These are phyloP conservation scores for Stichopus horrens DNA, from an alignment of 53 echinoderm and acorn worm genomes.

Conservation along the genomic window DNA sequence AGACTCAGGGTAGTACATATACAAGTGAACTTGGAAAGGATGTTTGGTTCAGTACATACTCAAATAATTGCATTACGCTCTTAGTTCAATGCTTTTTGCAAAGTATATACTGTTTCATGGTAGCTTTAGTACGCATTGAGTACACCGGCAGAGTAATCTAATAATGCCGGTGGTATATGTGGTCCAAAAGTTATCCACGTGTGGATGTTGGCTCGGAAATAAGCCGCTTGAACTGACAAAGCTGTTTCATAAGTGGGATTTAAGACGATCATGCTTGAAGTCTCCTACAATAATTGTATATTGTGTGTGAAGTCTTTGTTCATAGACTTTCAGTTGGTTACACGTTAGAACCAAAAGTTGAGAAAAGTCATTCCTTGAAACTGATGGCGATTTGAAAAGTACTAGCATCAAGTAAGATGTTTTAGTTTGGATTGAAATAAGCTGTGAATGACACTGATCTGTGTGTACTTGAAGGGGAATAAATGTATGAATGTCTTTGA, in stretches of 20 bases:
- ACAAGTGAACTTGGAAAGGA: too few species aligned
- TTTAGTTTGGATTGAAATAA: background rate
- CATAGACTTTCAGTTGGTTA: background rate
- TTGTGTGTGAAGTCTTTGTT: background rate
- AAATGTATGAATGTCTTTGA: background rate
- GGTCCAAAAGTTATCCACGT: background rate
- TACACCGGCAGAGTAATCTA: too few species aligned
- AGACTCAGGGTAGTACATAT: too few species aligned
- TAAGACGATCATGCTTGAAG: slow-evolving; percentile 10
- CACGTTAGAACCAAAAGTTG: background rate
- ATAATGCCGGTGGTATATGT: too few species aligned
- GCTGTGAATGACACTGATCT: background rate
- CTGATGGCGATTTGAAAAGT: background rate
- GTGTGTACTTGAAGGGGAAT: background rate
- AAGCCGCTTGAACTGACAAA: background rate
- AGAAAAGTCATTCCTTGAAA: background rate
- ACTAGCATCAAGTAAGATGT: slow-evolving; percentile 10
- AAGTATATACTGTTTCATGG: too few species aligned
- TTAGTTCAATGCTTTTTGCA: too few species aligned
- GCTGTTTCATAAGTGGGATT: background rate
- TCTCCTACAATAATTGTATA: slow-evolving; percentile 15
- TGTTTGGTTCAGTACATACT: too few species aligned
- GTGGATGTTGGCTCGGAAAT: background rate
- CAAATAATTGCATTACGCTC: too few species aligned
- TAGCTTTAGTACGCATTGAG: too few species aligned